A percentile compares a stretch with the other conserved stretches of the same genome.
Conservation (phyloP, 2,888 invertebrate species). For the Papilio demoleus region DNA sequence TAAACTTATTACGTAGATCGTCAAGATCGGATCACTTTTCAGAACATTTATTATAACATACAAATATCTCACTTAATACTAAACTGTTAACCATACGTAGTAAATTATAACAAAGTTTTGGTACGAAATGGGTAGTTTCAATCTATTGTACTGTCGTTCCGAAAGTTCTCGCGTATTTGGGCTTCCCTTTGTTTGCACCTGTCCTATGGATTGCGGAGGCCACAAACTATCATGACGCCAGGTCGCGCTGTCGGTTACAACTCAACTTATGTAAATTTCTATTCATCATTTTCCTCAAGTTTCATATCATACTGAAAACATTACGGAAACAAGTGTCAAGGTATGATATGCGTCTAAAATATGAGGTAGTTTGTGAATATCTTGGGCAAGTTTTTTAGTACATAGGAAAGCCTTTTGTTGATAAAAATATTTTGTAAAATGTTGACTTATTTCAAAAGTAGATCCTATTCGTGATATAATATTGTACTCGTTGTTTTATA, state of each 20-base stretch:
- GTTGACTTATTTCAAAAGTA: no score
- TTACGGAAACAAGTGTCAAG: conserved; percentile 8
- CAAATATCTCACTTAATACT: background rate
- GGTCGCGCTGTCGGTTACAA: conserved; percentile 3
- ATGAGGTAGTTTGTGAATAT: background rate
- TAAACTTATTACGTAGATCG: background rate
- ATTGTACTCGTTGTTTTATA: conserved; percentile 52
- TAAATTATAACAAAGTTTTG: conserved; percentile 15
- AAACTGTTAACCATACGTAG: background rate
- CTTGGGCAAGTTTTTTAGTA: background rate
- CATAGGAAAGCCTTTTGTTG: background rate
- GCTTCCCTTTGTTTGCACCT: conserved; percentile 22
- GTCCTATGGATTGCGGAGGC: conserved; percentile 1
- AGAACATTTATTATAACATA: background rate
- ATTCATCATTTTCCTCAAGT: conserved; percentile 16
- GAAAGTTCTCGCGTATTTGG: conserved; percentile 6
- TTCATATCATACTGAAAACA: conserved; percentile 5
- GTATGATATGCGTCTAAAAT: conserved; percentile 2
- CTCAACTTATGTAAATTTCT: conserved; percentile 30
- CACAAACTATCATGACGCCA: conserved; percentile 7
- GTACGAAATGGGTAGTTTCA: background rate
- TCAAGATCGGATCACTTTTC: background rate
- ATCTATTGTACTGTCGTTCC: conserved; percentile 6
- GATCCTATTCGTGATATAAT: no score
- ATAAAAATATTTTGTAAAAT: background rate